Evolutionary conservation across 1,140 invertebrate species (phyloP).

Genomic region (Propsilocerus akamusi): DNA sequence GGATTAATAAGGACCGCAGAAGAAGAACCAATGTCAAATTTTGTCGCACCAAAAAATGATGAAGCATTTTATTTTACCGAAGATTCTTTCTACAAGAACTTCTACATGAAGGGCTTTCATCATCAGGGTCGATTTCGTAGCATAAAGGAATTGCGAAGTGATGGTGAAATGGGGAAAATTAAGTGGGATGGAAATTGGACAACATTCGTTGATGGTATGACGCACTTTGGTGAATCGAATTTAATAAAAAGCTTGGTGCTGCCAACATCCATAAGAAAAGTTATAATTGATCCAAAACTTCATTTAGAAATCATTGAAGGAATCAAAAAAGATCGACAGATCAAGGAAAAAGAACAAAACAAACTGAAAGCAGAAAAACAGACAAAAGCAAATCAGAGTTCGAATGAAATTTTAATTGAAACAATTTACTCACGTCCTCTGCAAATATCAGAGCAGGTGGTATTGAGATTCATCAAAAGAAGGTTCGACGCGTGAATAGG

Average conservation of each 20-base stretch:
- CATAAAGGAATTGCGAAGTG: not conserved
- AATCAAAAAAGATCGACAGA: slow-evolving; percentile 16
- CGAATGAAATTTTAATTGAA: too few species aligned
- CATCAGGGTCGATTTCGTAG: not conserved
- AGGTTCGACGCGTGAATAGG: not conserved
- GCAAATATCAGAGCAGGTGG: not conserved
- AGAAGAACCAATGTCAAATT: not conserved
- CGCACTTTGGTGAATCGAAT: not conserved
- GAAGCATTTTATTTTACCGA: not conserved
- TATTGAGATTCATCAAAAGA: not conserved
- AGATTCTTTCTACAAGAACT: not conserved
- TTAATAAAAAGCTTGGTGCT: slow-evolving; percentile 25
- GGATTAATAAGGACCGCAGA: not conserved
- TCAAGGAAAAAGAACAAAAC: slow-evolving; percentile 16
- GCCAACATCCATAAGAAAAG: not conserved
- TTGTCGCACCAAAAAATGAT: slow-evolving; percentile 10
- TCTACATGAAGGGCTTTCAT: not conserved
- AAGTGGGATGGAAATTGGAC: slow-evolving; percentile 7
- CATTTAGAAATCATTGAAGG: not conserved
- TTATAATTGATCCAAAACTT: not conserved
- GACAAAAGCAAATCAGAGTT: too few species aligned
- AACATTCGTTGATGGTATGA: not conserved
- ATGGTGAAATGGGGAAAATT: not conserved
- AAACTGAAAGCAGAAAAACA: slow-evolving; percentile 5
- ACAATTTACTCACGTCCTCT: not conserved